phyloP scores from a whole-genome alignment of 2,888 invertebrate genomes.

The Periphyllus acericola region DNA sequence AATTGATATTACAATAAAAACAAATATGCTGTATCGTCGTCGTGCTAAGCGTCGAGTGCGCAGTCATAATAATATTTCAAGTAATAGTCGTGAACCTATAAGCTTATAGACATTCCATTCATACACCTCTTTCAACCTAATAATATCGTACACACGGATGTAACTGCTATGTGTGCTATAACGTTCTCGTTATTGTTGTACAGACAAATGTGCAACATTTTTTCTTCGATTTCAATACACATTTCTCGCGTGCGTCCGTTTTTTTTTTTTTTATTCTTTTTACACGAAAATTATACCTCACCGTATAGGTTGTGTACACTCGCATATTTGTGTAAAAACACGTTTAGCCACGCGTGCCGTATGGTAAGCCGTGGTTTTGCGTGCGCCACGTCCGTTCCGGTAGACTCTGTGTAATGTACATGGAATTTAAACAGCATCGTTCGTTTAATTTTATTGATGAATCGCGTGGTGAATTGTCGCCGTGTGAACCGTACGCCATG shows the following conservation, averaged over 20 bases:
- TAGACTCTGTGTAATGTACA: neutral
- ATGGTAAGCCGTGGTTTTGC: neutral
- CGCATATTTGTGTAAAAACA: too few species aligned
- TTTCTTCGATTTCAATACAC: neutral
- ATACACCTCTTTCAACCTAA: too few species aligned
- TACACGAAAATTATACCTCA: neutral
- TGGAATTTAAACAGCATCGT: neutral
- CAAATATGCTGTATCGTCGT: conserved; percentile 1
- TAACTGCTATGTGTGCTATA: too few species aligned
- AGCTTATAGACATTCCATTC: too few species aligned
- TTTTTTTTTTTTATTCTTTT: conserved; percentile 2
- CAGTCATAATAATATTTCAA: neutral
- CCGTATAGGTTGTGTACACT: too few species aligned
- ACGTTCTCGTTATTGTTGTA: conserved; percentile 29
- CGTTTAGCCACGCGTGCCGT: too few species aligned
- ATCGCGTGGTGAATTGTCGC: neutral
- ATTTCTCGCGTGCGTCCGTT: neutral
- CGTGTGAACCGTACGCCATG: neutral
- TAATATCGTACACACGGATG: too few species aligned
- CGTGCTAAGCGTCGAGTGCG: neutral
- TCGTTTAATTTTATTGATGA: neutral
- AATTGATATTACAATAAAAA: conserved; percentile 49
- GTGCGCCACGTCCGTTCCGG: neutral
- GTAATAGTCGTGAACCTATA: neutral
- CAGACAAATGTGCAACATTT: neutral